phyloP scores from a whole-genome alignment of 2,113 vertebrate species.

The Phoenicopterus ruber region DNA sequence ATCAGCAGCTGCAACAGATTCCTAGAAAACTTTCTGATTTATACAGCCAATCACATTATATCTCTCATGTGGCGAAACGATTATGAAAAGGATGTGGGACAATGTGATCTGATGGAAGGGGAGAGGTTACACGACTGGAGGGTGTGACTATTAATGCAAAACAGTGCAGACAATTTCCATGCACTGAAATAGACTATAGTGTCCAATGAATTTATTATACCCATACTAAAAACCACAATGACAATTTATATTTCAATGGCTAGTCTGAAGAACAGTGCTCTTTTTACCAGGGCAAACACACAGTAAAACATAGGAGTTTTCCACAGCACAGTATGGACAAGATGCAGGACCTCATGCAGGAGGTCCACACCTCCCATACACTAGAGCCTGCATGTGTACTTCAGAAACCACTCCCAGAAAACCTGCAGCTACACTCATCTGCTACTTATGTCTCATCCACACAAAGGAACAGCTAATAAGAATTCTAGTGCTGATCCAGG shows the following conservation, averaged over 20 bases:
- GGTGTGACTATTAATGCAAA: not conserved
- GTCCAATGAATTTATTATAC: not conserved
- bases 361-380: not conserved
- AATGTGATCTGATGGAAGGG: not conserved
- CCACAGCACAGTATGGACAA: not conserved
- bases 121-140: not conserved
- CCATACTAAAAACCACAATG: not conserved
- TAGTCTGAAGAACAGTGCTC: not conserved
- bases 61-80: not conserved
- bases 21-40: not conserved
- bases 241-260: not conserved
- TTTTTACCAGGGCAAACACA: not conserved
- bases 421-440: not conserved
- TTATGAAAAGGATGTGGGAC: not conserved
- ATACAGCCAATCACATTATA: not conserved
- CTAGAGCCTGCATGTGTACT: rapidly evolving
- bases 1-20: not conserved
- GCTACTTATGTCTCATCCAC: not conserved
- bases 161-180: not conserved
- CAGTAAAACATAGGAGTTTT: not conserved
- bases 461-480: not conserved
- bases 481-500: not conserved
- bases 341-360: not conserved
- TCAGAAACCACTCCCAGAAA: not conserved
- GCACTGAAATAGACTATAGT: not conserved